Base-by-base conservation (phyloP, 2,113 vertebrate genomes). In the Spea multiplicata region DNA sequence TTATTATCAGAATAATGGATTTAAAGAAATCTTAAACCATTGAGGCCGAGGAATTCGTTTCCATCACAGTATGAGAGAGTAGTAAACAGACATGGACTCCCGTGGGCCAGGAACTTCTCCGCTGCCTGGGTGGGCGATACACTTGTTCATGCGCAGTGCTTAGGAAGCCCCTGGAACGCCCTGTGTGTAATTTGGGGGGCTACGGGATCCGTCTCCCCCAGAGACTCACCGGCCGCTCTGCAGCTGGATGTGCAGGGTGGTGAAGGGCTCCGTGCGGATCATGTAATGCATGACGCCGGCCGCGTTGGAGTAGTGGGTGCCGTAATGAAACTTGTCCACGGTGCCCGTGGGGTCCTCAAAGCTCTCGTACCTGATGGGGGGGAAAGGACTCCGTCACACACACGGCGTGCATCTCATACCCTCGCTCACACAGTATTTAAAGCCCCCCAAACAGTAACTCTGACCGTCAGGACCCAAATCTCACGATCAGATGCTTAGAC, bases 241-340 rank as follows among this genome's bases (percentile, higher is more conserved):
- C 86, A 99, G 91, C 91, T 98, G 97, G 85, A 99, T 95, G 67
- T 99, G 97, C 83, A 99, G 89, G 0, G 91, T 96, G 82, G 97
- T 98, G 86, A 99, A 98, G 3, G 97, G 97, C 81, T 99, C 97
- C 44, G 92, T 92, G 65, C 97, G 96, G 89, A 99, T 99, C 94
- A 99, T 93, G 94, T 99, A 99, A 92, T 99, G 97, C 97, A 99
- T 99, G 86, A 99, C 97, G 0, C 97, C 97, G 0, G 97, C 96
- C 0, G 97, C 96, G 1, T 99, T 99, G 74, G 97, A 99, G 89
- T 99, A 99, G 92, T 99, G 97, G 1, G 97, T 99, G 81, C 97
- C 97, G 0, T 99, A 99, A 89, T 99, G 97, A 88, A 99, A 99
- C 89, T 96, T 99, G 86, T 98, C 94, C 0, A 95, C 95, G 0